Conservation (phyloP, 2,797 vertebrate genomes). For the Thamnophis elegans region DNA sequence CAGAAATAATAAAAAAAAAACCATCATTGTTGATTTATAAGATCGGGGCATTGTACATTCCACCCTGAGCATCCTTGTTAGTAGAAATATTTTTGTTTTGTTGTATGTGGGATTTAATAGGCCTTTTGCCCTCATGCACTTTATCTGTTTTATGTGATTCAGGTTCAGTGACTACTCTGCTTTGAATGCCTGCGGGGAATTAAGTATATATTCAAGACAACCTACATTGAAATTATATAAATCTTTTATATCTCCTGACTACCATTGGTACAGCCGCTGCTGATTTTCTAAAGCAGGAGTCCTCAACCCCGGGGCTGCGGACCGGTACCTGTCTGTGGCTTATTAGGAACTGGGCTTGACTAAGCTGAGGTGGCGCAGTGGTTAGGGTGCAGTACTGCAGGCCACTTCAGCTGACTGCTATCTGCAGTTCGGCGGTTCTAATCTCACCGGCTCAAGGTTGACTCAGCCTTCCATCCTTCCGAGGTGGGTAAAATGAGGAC, state of each 20-base stretch:
- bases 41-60: neutral
- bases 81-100: neutral
- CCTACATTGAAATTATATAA: neutral
- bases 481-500: no score
- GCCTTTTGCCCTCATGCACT: neutral
- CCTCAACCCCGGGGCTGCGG: no score
- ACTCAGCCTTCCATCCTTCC: no score
- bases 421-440: no score
- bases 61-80: neutral
- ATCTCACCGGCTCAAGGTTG: no score
- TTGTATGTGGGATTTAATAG: neutral
- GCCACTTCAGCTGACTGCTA: no score
- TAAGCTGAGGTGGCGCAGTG: no score
- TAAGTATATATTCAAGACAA: neutral
- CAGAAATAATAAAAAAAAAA: neutral
- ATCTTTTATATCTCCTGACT: neutral
- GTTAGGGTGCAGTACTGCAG: no score
- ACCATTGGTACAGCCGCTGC: neutral
- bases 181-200: neutral
- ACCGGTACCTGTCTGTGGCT: no score
- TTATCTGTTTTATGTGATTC: neutral
- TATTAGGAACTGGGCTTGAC: no score
- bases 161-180: neutral
- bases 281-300: neutral
- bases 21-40: neutral